Conservation (phyloP, 2,888 invertebrate species). For the Scaptomyza parva region DNA sequence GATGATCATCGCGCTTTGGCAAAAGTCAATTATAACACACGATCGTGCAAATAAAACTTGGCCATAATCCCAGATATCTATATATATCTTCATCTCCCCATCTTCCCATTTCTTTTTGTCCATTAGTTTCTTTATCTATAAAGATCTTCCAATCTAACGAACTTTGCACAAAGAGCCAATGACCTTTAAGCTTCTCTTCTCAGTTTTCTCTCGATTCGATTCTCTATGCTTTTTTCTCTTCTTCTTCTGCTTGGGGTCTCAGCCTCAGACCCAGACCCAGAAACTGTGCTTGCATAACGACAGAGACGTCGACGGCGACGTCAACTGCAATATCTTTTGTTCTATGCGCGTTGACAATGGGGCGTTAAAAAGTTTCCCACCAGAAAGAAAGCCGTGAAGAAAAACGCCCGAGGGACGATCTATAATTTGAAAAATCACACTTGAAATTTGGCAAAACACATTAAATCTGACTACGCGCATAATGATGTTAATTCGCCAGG, state of each 20-base stretch:
- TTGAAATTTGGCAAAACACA: constrained; percentile 9
- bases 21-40: constrained; percentile 69
- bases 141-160: constrained; percentile 10
- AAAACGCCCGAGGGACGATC: constrained; percentile 37
- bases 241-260: constrained; percentile 1
- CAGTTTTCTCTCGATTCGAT: background rate
- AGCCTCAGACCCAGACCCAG: constrained; percentile 29
- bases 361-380: constrained; percentile 61
- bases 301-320: constrained; percentile 15
- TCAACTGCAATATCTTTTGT: constrained; percentile 52
- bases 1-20: constrained; percentile 32
- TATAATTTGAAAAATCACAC: constrained; percentile 13
- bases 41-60: constrained; percentile 48
- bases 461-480: constrained; percentile 15
- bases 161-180: constrained; percentile 36
- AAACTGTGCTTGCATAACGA: constrained; percentile 49
- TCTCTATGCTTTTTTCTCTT: background rate
- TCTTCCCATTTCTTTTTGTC: background rate
- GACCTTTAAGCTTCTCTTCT: constrained; percentile 30
- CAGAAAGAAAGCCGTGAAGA: constrained; percentile 12
- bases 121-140: too few relatives aligned
- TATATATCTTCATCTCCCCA: background rate
- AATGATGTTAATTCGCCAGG: constrained; percentile 10
- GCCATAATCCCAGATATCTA: constrained; percentile 26
- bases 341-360: constrained; percentile 69